These are phyloP conservation scores for Ophiothrix spiculata DNA, from an alignment of 35 echinoderm and acorn worm genomes.

Conservation along the genomic window DNA sequence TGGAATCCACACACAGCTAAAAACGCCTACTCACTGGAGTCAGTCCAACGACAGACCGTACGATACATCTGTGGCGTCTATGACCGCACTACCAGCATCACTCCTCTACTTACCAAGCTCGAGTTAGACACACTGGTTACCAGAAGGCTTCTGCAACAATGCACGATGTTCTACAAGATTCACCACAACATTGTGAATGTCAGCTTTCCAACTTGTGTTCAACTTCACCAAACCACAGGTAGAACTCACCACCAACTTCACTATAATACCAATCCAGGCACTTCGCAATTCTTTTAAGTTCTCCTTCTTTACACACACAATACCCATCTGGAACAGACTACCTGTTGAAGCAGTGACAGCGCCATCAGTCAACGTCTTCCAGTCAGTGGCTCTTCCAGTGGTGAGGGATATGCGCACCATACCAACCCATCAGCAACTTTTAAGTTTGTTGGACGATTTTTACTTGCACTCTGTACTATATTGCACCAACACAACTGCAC, in stretches of 20 bases:
- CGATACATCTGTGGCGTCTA: not conserved
- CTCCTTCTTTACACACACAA: not conserved
- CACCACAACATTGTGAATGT: no score
- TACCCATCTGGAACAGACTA: not conserved
- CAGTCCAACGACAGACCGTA: not conserved
- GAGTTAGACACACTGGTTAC: not conserved
- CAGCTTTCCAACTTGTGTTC: not conserved
- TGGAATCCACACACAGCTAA: not conserved
- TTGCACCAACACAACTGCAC: no score
- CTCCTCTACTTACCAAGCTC: no score
- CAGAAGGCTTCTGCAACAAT: not conserved
- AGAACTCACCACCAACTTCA: no score
- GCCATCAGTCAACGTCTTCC: slow-evolving; percentile 1
- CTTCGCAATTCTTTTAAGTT: not conserved
- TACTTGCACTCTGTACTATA: no score
- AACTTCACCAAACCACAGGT: slow-evolving; percentile 1
- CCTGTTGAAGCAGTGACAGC: not conserved
- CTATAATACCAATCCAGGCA: slow-evolving; percentile 6
- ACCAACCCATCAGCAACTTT: no score
- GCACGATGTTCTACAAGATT: slow-evolving; percentile 2
- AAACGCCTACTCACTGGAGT: not conserved
- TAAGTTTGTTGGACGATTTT: no score
- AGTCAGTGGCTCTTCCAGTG: not conserved
- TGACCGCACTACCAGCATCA: no score
- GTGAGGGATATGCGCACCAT: not conserved